Percentiles rank a stretch among this genome's conserved stretches.
Evolutionary conservation across 2,113 vertebrate genomes (phyloP).

Genomic region (Myotis brandtii): DNA sequence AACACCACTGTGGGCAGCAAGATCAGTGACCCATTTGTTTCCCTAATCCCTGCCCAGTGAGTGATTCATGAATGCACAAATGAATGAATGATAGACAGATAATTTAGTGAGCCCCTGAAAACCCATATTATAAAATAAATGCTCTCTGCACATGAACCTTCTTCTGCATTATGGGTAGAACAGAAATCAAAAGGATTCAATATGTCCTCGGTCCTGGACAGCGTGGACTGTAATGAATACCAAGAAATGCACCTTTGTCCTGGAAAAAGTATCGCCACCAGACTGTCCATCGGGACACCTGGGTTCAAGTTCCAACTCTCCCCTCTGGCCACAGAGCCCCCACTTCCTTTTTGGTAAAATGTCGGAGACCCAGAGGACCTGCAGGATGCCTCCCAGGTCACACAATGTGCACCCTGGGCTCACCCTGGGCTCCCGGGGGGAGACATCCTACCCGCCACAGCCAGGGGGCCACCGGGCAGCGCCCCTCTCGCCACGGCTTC

Average conservation of each 20-base stretch:
- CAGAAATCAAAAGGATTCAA: neutral
- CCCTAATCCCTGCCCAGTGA: neutral
- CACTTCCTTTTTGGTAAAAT: neutral
- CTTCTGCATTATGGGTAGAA: neutral
- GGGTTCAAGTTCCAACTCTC: neutral
- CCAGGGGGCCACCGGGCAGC: neutral
- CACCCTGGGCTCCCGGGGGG: accelerated
- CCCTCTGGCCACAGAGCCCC: neutral
- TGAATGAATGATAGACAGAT: neutral
- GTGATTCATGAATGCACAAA: neutral
- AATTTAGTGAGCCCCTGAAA: neutral
- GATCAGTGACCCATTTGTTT: neutral
- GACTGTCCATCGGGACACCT: neutral
- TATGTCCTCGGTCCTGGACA: no score
- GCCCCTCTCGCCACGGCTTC: conserved; percentile 13
- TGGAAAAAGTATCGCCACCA: neutral
- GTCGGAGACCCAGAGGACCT: neutral
- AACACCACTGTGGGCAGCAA: neutral
- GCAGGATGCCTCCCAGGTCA: neutral
- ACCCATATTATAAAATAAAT: neutral
- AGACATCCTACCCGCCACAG: neutral
- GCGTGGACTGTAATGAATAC: neutral
- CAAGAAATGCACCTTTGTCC: neutral
- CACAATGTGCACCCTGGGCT: accelerated
- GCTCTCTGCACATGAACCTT: neutral